Base-by-base conservation (phyloP, 2,888 invertebrate species). In the Diarsia mendica region DNA sequence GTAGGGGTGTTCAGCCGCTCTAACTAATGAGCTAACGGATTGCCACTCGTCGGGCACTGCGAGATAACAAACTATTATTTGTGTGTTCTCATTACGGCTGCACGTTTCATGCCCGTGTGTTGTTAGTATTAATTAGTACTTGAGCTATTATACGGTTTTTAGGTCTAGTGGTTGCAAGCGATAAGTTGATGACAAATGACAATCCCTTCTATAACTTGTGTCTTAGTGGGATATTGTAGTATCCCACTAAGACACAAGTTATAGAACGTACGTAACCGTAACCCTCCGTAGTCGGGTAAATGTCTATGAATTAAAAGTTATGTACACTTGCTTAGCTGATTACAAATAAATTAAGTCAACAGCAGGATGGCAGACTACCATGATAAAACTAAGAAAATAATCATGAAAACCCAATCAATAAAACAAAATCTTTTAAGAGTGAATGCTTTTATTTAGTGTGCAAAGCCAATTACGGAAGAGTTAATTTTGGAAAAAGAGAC, bases 381-480 rank as follows among this genome's bases (percentile, higher is more conserved):
- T 5, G 39, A 39, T 48, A 9, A 28, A 58, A 18, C 58, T n/a
- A 58, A 28, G 28, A 28, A 28, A 28, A 58, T 9, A 58, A 18
- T 18, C 3, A 58, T 28, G 1, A 28, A 58, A 44, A 39, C 10
- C 15, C 10, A 28, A 28, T 11, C 15, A 71, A 58, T 44, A 11
- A 82, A 83, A 67, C 9, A 33, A 72, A 67, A 20, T 48, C 11
- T n/a, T n/a, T 58, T 73, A 48, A 70, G 75, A 63, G 76, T 88
- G 87, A 80, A 88, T 82, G 77, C 77, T 86, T 28, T 84, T 86
- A 88, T 86, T 86, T 86, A 60, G 9, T 66, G 85, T 88, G 88
- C 67, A 46, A 68, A 74, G 67, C 77, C 85, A 81, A 80, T 76
- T 63, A 67, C 44, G 51, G 67, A 86, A 82, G 73, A 73, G 10